Percentiles rank a stretch among this genome's conserved stretches.
These are phyloP conservation scores for Xylophagus ater DNA, from an alignment of 2,888 invertebrate genomes.

Conservation along the genomic window DNA sequence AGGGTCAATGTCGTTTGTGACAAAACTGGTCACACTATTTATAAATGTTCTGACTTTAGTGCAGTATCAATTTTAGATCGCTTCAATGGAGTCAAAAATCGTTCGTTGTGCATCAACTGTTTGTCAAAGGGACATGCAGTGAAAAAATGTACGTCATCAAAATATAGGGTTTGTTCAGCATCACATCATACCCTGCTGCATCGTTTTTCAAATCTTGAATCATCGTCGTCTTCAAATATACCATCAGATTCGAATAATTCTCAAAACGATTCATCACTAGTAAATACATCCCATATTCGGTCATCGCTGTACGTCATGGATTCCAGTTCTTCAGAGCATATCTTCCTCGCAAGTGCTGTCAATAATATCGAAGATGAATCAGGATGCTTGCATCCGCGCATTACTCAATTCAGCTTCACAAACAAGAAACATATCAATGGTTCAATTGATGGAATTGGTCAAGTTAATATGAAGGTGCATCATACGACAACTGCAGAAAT, in stretches of 20 bases:
- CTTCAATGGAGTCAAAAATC: background rate
- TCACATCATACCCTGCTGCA: background rate
- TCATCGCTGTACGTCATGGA: too few relatives aligned
- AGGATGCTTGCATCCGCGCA: conserved; percentile 1
- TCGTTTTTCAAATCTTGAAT: background rate
- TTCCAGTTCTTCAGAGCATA: too few relatives aligned
- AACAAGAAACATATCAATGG: too few relatives aligned
- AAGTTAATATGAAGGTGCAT: too few relatives aligned
- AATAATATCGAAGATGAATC: background rate
- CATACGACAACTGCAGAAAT: too few relatives aligned
- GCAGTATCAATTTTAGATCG: too few relatives aligned
- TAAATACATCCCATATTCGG: too few relatives aligned
- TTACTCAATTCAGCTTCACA: conserved; percentile 10
- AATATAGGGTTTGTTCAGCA: background rate
- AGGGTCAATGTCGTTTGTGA: too few relatives aligned
- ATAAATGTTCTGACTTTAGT: too few relatives aligned
- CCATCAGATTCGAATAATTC: too few relatives aligned
- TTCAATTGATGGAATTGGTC: too few relatives aligned
- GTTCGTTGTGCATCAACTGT: background rate
- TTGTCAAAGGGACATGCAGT: background rate
- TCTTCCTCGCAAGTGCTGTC: conserved; percentile 4
- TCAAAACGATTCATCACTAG: too few relatives aligned
- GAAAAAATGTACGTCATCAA: background rate
- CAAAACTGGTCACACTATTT: background rate
- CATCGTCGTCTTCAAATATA: background rate